These are phyloP conservation scores for Ceyx cyanopectus DNA, from an alignment of 2,113 vertebrate species.

Conservation along the genomic window DNA sequence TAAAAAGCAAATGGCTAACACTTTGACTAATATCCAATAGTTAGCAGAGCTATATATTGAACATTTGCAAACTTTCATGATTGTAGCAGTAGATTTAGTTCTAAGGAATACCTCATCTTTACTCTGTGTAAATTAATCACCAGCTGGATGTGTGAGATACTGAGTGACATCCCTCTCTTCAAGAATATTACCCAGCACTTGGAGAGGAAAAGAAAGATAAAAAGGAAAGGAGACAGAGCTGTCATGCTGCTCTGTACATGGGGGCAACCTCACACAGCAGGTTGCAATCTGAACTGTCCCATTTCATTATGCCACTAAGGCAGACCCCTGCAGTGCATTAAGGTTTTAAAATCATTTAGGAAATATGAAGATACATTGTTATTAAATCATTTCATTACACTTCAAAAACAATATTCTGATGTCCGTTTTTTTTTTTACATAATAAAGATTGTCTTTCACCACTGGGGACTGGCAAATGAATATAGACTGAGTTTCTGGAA, in stretches of 20 bases:
- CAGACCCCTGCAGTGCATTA: constrained; percentile 49
- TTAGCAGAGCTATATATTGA: neutral
- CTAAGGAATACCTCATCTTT: constrained; percentile 17
- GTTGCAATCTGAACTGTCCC: constrained; percentile 61
- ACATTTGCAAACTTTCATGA: neutral
- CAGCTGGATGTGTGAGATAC: constrained; percentile 65
- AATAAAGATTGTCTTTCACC: constrained; percentile 50
- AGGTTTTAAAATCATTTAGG: constrained; percentile 60
- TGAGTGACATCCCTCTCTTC: neutral
- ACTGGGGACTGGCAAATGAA: neutral
- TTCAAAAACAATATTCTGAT: constrained; percentile 54
- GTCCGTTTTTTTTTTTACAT: constrained; percentile 22
- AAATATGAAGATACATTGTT: constrained; percentile 64
- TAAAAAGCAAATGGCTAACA: neutral
- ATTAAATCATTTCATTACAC: constrained; percentile 55
- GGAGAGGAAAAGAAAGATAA: constrained; percentile 48
- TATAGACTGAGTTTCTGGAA: constrained; percentile 33
- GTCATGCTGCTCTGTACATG: neutral
- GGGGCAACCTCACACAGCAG: constrained; percentile 51
- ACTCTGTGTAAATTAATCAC: constrained; percentile 37
- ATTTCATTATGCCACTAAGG: constrained; percentile 53
- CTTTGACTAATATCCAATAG: neutral
- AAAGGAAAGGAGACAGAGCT: constrained; percentile 46
- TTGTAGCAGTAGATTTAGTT: neutral
- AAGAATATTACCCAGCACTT: constrained; percentile 26